Evolutionary conservation across 1,140 invertebrate species (phyloP).

Genomic region (Agrypnia vestita): DNA sequence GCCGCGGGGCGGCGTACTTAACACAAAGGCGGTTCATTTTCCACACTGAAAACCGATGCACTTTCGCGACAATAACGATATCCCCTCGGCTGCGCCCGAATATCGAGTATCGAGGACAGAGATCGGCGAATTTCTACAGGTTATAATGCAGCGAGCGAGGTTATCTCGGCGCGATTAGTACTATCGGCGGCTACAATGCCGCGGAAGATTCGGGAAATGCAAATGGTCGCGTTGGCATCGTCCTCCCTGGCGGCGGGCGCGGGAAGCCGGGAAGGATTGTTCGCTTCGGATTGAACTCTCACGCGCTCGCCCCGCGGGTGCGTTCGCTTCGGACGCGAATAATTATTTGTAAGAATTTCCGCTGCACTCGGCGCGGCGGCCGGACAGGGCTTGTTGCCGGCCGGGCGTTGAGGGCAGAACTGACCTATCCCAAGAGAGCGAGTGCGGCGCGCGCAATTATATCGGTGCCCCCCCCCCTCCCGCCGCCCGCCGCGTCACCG

Average conservation of each 20-base stretch:
- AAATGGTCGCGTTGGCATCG: slow-evolving; percentile 4
- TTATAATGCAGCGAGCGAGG: not conserved
- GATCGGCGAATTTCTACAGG: not conserved
- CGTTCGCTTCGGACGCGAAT: not conserved
- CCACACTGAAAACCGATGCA: not conserved
- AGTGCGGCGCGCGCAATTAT: slow-evolving; percentile 25
- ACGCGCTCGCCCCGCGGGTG: not conserved
- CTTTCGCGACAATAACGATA: not conserved
- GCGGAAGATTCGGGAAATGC: not conserved
- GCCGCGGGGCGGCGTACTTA: slow-evolving; percentile 9
- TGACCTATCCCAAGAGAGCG: slow-evolving; percentile 28
- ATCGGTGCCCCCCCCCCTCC: slow-evolving; percentile 3
- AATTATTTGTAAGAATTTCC: not conserved
- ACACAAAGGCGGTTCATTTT: not conserved
- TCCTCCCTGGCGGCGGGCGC: not conserved
- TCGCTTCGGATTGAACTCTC: not conserved
- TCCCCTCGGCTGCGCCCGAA: not conserved
- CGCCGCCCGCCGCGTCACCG: not conserved
- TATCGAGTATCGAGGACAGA: not conserved
- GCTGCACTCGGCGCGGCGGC: not conserved
- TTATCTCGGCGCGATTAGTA: not conserved
- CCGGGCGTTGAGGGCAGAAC: slow-evolving; percentile 7
- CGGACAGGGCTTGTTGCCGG: slow-evolving; percentile 3
- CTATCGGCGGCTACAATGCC: not conserved
- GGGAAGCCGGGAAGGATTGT: not conserved